A percentile compares a stretch with the other conserved stretches of the same genome.
These are phyloP conservation scores for Phenganax marumi DNA, from an alignment of 92 coral and sea anemone species.

Conservation along the genomic window DNA sequence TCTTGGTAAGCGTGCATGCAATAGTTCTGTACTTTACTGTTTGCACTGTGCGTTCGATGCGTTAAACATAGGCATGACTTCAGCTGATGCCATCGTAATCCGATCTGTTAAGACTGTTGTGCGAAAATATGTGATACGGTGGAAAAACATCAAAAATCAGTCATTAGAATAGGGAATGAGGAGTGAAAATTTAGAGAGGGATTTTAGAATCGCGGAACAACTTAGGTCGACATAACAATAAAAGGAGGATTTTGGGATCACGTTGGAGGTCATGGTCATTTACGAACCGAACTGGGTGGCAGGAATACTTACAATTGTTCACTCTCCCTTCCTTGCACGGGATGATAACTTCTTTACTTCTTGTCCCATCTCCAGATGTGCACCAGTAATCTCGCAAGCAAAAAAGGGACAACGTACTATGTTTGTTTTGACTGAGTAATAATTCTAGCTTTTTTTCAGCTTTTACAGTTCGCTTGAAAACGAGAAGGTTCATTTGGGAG, in stretches of 20 bases:
- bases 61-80: slow-evolving; percentile 2
- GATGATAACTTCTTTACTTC: no score
- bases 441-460: slow-evolving; percentile 57
- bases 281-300: no score
- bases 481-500: slow-evolving; percentile 76
- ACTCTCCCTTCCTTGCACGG: no score
- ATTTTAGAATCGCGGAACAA: no score
- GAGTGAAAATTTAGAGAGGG: neutral
- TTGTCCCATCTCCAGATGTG: no score
- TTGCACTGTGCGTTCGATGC: neutral
- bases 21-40: neutral
- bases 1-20: neutral
- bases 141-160: neutral
- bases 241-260: no score
- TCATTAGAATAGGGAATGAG: neutral
- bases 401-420: no score
- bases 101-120: neutral
- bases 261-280: no score
- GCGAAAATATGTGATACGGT: neutral
- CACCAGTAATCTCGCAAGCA: no score
- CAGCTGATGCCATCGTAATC: neutral
- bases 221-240: no score
- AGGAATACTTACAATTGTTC: no score
- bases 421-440: neutral
- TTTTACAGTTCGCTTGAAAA: slow-evolving; percentile 71